Percentiles rank a stretch among this genome's conserved stretches.
phyloP scores from a whole-genome alignment of 2,113 vertebrate species.

The Pseudonaja textilis region DNA sequence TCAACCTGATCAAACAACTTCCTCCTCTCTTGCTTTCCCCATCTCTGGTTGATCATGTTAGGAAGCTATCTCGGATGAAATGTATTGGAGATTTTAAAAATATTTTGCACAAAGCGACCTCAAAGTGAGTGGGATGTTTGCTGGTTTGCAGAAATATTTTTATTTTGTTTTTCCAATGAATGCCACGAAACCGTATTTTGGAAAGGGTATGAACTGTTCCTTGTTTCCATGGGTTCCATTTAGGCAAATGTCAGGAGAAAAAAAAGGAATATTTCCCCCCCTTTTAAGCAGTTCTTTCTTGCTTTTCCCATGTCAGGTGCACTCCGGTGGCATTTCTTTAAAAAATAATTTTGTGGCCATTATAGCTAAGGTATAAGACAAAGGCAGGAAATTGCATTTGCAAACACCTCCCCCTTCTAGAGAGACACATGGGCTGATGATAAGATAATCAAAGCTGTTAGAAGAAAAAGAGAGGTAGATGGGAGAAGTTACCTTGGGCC shows the following conservation, averaged over 20 bases:
- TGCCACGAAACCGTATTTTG: conserved; percentile 16
- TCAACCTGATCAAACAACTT: conserved; percentile 60
- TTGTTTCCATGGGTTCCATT: conserved; percentile 35
- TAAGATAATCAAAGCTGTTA: not conserved
- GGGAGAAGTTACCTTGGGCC: not conserved
- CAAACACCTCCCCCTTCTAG: not conserved
- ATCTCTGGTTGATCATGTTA: conserved; percentile 38
- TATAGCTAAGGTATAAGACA: not conserved
- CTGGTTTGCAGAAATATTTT: conserved; percentile 5
- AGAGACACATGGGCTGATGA: not conserved
- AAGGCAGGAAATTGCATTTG: not conserved
- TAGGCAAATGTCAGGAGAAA: conserved; percentile 61
- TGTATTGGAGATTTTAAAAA: conserved; percentile 50
- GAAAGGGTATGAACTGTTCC: conserved; percentile 56
- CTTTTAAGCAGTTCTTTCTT: conserved; percentile 3
- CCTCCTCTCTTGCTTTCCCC: conserved; percentile 1
- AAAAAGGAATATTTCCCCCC: conserved; percentile 32
- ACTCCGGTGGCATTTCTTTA: not conserved
- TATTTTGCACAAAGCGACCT: conserved; percentile 44
- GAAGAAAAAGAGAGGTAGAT: too few relatives aligned
- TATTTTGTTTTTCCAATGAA: conserved; percentile 23
- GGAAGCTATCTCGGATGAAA: conserved; percentile 52
- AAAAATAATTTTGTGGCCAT: fast-evolving
- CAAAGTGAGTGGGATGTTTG: conserved; percentile 38
- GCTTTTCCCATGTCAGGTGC: conserved; percentile 2